These are phyloP conservation scores for Apocrypta bakeri DNA, from an alignment of 1,140 invertebrate genomes.

Conservation along the genomic window DNA sequence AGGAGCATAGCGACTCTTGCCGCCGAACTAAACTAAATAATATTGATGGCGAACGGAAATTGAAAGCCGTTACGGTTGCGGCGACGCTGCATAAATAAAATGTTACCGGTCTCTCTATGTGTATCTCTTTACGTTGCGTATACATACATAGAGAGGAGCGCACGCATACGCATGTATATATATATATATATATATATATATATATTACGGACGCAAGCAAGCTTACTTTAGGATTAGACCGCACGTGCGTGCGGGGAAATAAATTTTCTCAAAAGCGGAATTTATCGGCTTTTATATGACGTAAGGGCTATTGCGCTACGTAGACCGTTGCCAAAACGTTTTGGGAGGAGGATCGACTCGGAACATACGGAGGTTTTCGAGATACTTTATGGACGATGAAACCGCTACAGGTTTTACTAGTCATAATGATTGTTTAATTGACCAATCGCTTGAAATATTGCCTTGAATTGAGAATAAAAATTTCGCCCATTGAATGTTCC, in stretches of 20 bases:
- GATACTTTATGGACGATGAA: not conserved
- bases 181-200: too few species aligned
- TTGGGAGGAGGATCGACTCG: not conserved
- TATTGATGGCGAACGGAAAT: constrained; percentile 76
- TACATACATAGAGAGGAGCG: too few species aligned
- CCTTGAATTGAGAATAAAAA: too few species aligned
- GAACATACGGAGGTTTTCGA: not conserved
- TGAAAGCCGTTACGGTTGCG: constrained; percentile 73
- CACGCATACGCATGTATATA: too few species aligned
- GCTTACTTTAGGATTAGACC: constrained; percentile 40
- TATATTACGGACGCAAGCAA: not conserved
- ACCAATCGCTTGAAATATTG: not conserved
- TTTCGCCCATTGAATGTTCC: too few species aligned
- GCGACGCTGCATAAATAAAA: constrained; percentile 43
- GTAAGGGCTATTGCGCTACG: not conserved
- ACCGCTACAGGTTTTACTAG: not conserved
- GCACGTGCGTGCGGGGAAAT: not conserved
- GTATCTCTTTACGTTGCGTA: too few species aligned
- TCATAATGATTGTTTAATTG: not conserved
- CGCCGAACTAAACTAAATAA: constrained; percentile 74
- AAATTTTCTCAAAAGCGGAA: not conserved
- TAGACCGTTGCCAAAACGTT: not conserved
- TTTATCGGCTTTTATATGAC: constrained; percentile 42
- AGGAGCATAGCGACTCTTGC: constrained; percentile 62
- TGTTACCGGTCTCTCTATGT: not conserved